phyloP scores from a whole-genome alignment of 2,888 invertebrate species.

The Habroteleia sp. region DNA sequence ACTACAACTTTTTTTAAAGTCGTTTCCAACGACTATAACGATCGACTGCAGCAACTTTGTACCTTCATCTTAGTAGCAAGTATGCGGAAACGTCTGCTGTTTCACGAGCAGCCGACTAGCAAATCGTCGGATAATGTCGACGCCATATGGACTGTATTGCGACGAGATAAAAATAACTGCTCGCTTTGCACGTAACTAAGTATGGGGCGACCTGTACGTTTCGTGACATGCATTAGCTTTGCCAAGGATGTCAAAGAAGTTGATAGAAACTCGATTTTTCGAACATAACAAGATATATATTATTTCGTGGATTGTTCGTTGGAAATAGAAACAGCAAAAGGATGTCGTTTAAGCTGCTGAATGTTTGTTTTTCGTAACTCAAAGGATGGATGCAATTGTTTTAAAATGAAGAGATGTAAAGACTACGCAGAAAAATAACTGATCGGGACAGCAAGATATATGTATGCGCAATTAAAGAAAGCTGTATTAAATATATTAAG shows the following conservation, averaged over 20 bases:
- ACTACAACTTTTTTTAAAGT: constrained; percentile 20
- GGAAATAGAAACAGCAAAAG: neutral
- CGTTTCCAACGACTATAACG: constrained; percentile 9
- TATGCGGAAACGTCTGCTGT: constrained; percentile 61
- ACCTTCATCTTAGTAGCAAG: constrained; percentile 46
- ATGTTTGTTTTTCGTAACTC: constrained; percentile 15
- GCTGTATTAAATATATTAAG: constrained; percentile 41
- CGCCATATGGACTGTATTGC: constrained; percentile 59
- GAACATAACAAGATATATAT: constrained; percentile 30
- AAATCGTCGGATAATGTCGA: constrained; percentile 64
- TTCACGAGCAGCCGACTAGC: constrained; percentile 63
- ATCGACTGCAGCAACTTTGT: constrained; percentile 53
- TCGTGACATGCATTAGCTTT: constrained; percentile 47
- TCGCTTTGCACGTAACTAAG: constrained; percentile 57
- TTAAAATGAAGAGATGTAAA: constrained; percentile 37
- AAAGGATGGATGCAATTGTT: constrained; percentile 1
- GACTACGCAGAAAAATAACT: constrained; percentile 31
- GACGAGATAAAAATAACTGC: constrained; percentile 60
- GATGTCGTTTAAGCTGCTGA: neutral
- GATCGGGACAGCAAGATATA: constrained; percentile 42
- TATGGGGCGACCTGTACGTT: constrained; percentile 37
- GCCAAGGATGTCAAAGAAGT: constrained; percentile 51
- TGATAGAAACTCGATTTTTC: constrained; percentile 42
- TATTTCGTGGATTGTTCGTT: constrained; percentile 31
- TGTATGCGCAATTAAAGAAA: constrained; percentile 8